phyloP scores from a whole-genome alignment of 2,797 vertebrate genomes.

The Perodicticus potto region DNA sequence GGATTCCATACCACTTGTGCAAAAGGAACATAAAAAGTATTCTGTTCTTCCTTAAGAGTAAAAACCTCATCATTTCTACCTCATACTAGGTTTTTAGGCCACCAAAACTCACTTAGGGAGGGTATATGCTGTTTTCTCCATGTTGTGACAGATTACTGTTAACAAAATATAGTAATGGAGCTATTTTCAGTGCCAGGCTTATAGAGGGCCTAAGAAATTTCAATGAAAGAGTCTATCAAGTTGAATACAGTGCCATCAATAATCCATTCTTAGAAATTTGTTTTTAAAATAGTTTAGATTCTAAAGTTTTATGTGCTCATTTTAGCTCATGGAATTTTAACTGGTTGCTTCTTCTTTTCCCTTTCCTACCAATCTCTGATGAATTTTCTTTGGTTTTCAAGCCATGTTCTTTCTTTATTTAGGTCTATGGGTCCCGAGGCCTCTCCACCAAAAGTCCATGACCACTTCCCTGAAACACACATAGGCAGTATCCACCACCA shows the following conservation, averaged over 20 bases:
- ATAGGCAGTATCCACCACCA: background rate
- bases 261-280: background rate
- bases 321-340: background rate
- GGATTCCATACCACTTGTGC: background rate
- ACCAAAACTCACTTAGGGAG: background rate
- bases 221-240: background rate
- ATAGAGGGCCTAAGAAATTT: background rate
- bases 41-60: slow-evolving; percentile 38
- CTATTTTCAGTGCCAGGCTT: background rate
- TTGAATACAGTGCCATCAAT: background rate
- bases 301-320: background rate
- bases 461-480: background rate
- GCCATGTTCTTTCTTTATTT: background rate
- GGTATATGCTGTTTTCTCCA: background rate
- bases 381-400: background rate
- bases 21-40: background rate
- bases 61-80: background rate
- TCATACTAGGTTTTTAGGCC: background rate
- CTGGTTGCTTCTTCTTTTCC: background rate
- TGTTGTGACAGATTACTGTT: background rate
- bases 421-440: background rate
- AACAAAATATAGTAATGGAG: background rate
- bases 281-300: background rate
- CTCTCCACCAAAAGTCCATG: background rate
- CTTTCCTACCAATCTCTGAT: background rate